A percentile compares a stretch with the other conserved stretches of the same genome.
These are phyloP conservation scores for Protula sp. DNA, from an alignment of 2,888 invertebrate species.

Conservation along the genomic window DNA sequence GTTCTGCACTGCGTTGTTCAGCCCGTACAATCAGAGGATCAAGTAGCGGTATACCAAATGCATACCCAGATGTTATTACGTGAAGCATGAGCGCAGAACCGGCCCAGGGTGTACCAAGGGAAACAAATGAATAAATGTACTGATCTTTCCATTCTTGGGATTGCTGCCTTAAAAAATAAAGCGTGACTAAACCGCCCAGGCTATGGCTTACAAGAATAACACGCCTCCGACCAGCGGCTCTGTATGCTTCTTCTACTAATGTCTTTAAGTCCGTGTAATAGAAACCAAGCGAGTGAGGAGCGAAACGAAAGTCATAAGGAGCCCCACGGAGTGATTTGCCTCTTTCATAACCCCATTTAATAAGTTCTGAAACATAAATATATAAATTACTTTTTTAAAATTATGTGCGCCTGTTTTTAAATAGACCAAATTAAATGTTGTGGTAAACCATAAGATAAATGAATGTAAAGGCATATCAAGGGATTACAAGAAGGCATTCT, in stretches of 20 bases:
- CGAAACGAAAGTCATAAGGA: constrained; percentile 14
- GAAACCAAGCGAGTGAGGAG: constrained; percentile 51
- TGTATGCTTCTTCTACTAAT: constrained; percentile 76
- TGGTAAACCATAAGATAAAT: too few species aligned
- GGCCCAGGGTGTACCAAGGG: constrained; percentile 8
- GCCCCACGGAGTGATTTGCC: constrained; percentile 10
- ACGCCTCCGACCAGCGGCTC: constrained; percentile 66
- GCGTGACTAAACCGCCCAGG: constrained; percentile 85
- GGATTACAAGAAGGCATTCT: too few species aligned
- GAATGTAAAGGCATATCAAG: too few species aligned
- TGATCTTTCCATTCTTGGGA: constrained; percentile 32
- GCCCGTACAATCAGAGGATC: constrained; percentile 7
- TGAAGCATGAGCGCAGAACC: constrained; percentile 3
- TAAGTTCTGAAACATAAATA: constrained; percentile 1
- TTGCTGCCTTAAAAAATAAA: constrained; percentile 76
- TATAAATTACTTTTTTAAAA: too few species aligned
- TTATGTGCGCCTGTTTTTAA: too few species aligned
- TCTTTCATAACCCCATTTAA: constrained; percentile 8
- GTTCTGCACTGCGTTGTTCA: constrained; percentile 7
- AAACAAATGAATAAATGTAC: constrained; percentile 56
- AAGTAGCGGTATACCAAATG: constrained; percentile 1
- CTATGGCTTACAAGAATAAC: constrained; percentile 83
- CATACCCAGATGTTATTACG: constrained; percentile 6
- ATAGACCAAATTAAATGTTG: too few species aligned
- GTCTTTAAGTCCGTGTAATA: constrained; percentile 71